Evolutionary conservation across 2,797 vertebrate species (phyloP), one percentile per base, ranked within the genome.

Genomic region (Pseudocheirus occidentalis): DNA sequence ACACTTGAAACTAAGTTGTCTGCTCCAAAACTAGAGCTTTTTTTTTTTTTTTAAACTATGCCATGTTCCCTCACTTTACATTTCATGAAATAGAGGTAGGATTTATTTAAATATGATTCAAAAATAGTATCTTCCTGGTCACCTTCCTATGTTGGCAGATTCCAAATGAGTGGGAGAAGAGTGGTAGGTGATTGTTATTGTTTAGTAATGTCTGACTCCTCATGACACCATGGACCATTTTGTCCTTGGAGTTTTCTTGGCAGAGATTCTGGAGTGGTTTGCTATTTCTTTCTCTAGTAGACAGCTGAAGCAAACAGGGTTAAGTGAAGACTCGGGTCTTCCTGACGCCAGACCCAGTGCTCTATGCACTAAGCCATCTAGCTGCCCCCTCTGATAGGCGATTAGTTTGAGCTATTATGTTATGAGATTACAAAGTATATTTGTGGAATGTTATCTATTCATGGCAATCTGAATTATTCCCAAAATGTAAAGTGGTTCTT

Each of bases 81-180:
- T 94, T 94, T 91, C 55, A 12, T 40, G 55, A 73, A 54, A 40
- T 96, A n/a, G 66, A 92, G 96, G 92, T 93, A 55, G 0, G 0
- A 62, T 27, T 90, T 93, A 93, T 90, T 55, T 91, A 81, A 81
- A 9, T 81, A 81, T 66, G 59, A 66, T 24, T 81, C 66, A 81
- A 40, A 46, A 81, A 81, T 46, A 81, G 46, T 46, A 46, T 16
- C 18, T 81, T 46, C n/a, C 66, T 81, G n/a, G 6, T 40, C 34
- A 16, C 14, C 2, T 40, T 73, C 14, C 18, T 40, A 24, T 73
- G 31, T 46, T 81, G 40, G 73, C 73, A 81, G n/a, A 46, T 81
- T 46, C 40, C 73, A 81, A 0, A 46, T 18, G 14, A 46, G 73
- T 46, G 2, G 40, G 40, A 81, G n/a, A 81, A 16, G 46, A 81